These are phyloP conservation scores for Corythornis leucogaster DNA, from an alignment of 2,797 vertebrate species.

Conservation along the genomic window DNA sequence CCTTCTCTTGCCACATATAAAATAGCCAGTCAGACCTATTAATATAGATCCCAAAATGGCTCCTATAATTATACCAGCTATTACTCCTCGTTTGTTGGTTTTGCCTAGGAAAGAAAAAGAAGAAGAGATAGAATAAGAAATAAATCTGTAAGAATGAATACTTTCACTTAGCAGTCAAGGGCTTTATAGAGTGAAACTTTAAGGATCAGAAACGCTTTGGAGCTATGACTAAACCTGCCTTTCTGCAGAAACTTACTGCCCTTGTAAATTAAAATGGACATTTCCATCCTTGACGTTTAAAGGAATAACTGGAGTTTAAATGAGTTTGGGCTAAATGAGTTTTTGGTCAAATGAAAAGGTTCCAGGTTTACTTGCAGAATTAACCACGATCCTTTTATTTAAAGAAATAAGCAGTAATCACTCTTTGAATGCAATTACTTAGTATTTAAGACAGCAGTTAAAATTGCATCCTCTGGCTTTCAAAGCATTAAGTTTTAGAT, in stretches of 20 bases:
- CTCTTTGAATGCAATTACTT: background rate
- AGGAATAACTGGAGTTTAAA: background rate
- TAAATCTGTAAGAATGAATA: background rate
- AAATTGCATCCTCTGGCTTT: background rate
- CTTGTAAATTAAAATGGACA: background rate
- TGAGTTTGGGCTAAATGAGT: background rate
- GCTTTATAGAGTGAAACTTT: background rate
- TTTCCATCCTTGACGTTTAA: background rate
- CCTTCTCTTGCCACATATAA: slow-evolving; percentile 79
- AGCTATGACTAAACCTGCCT: background rate
- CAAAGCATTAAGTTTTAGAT: background rate
- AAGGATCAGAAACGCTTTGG: background rate
- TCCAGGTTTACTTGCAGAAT: background rate
- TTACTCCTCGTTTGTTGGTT: slow-evolving; percentile 33
- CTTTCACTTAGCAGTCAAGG: background rate
- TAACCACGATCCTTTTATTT: background rate
- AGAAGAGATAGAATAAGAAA: background rate
- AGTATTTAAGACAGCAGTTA: background rate
- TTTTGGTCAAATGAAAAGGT: background rate
- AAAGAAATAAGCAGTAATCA: background rate
- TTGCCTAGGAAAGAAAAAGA: slow-evolving; percentile 43
- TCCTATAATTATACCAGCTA: slow-evolving; percentile 79
- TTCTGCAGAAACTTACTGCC: background rate
- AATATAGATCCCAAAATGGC: slow-evolving; percentile 75
- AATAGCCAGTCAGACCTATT: slow-evolving; percentile 80